Evolutionary conservation across 2,797 vertebrate genomes (phyloP).

Genomic region (Chloroceryle amazona): DNA sequence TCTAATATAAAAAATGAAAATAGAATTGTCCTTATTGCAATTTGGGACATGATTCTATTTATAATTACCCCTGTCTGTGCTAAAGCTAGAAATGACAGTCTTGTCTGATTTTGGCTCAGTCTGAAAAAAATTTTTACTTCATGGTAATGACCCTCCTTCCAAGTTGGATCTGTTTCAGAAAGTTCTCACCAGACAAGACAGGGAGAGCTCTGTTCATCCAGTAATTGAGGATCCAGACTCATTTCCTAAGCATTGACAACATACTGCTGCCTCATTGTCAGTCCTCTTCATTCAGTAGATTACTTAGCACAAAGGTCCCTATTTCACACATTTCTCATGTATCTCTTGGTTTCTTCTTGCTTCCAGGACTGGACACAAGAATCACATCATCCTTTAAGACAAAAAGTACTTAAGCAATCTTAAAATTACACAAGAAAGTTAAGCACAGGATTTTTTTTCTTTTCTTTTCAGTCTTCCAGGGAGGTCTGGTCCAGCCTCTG

Average conservation of each 20-base stretch:
- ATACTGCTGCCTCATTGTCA: not conserved
- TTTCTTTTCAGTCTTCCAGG: not conserved
- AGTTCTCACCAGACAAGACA: not conserved
- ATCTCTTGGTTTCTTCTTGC: not conserved
- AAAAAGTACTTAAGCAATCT: not conserved
- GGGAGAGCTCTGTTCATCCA: not conserved
- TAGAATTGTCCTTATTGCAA: not conserved
- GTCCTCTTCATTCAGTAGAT: not conserved
- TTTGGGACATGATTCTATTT: slow-evolving; percentile 6
- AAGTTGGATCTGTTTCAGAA: not conserved
- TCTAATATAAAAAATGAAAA: not conserved
- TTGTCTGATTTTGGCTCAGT: not conserved
- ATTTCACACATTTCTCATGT: not conserved
- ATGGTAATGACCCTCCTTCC: not conserved
- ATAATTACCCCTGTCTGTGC: not conserved
- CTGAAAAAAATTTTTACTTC: not conserved
- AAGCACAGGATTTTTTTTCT: not conserved
- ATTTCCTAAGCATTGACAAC: not conserved
- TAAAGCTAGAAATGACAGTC: not conserved
- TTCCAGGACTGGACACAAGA: not conserved
- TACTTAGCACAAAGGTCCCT: not conserved
- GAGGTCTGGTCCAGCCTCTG: not conserved
- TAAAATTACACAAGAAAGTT: not conserved
- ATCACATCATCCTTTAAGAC: not conserved
- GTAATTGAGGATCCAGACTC: not conserved